Base-by-base conservation (phyloP, 1,140 invertebrate species). In the Atta texana region DNA sequence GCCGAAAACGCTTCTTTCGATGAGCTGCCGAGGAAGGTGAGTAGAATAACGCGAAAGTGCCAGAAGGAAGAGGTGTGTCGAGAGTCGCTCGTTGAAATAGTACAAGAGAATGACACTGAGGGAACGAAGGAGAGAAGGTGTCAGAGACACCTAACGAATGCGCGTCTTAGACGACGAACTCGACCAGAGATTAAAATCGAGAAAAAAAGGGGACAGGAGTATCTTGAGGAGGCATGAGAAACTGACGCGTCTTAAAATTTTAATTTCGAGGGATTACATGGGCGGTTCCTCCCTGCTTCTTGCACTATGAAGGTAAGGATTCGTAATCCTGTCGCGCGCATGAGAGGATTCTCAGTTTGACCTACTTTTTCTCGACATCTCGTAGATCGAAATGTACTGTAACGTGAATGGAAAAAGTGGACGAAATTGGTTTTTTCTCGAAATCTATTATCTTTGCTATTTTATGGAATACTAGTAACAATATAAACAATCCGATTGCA, bases 201-300 rank as follows among this genome's bases (percentile, higher is more conserved):
- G 28, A 44, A 63, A 71, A 76, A 66, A 44, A 5, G 21, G 3
- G 49, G 1, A 57, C 8, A 57, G 28, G 7, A 2, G 16, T 16
- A n/a, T 16, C 14, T 21, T 57, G 31, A 5, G 14, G 39, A 24
- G 28, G 31, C 28, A 34, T 10, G 68, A 55, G 6, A 8, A 53
- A 85, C 74, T 69, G 64, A 86, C 18, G 12, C 68, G 24, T 87
- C 51, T 57, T 80, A 80, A 88, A 87, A 88, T 87, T 86, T 74
- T 71, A 71, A 78, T 80, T 80, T 80, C 49, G 31, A 68, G n/a
- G 63, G 63, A 80, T 80, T 69, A 80, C 63, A 80, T 7, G 34
- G 77, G 18, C 28, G 16, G 53, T 55, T 68, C 49, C 49, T 80
- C 31, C 7, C 44, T 80, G n/a, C 31, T 53, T n/a, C 21, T 66